Base-by-base conservation (phyloP, 1,140 invertebrate genomes). In the Dolichoris vasculosae region DNA sequence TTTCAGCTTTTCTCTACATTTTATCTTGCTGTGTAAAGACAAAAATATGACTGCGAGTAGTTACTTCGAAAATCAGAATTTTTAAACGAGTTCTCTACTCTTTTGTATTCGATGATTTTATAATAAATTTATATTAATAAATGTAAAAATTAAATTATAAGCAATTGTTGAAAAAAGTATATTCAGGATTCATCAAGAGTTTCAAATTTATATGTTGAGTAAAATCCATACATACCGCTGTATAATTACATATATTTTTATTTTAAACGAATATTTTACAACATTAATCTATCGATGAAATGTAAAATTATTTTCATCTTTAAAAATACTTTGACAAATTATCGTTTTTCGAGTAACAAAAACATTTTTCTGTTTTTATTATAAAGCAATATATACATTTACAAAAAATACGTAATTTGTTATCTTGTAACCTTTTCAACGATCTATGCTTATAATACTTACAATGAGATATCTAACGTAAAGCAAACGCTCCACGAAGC, bases 301-400 rank as follows among this genome's bases (percentile, higher is more conserved):
- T 59, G 23, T 23, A 59, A 4, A 59, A 59, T 26, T 59, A 26
- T 59, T 59, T 59, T 26, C 9, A 59, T 13, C 26, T 3, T 26
- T 59, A 2, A 4, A 4, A 26, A 59, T 26, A 26, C 13, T 59
- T 59, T 59, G 23, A 59, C 15, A 55, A 77, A 77, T 51, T 30
- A 15, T 77, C 48, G n/a, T 82, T 81, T 51, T 51, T 55, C 67
- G 38, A 71, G 40, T 71, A 82, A 82, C 64, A 46, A 67, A 30
- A 32, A 30, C 40, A 63, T 40, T 35, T 48, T n/a, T 1, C 20
- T 46, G 8, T 46, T 75, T 46, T 26, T 48, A 35, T 55, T 40
- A 9, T 43, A 30, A 80, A 59, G 81, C 81, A 83, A 83, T 75
- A 83, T 43, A 20, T 48, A 51, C 55, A 30, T 73, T 26, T 82